Evolutionary conservation across 2,113 vertebrate species (phyloP).

Genomic region (Opisthocomus hoazin): DNA sequence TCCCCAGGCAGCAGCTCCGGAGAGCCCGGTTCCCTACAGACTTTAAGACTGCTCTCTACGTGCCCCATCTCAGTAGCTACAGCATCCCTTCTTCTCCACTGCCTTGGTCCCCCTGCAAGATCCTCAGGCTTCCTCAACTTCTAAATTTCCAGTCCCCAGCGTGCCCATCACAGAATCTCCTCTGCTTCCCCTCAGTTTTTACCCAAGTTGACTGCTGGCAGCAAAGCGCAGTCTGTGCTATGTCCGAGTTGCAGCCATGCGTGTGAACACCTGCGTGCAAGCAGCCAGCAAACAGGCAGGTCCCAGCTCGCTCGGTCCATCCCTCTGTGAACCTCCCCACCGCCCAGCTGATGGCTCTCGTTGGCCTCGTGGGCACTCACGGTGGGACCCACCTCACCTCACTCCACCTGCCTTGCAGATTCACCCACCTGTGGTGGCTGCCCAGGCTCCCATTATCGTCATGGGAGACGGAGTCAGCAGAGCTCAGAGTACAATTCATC

Average conservation of each 20-base stretch:
- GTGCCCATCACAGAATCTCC: background rate
- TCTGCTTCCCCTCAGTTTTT: background rate
- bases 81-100: background rate
- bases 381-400: background rate
- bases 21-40: background rate
- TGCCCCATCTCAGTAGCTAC: background rate
- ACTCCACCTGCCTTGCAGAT: background rate
- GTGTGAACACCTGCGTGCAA: fast-evolving
- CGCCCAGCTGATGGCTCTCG: background rate
- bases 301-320: fast-evolving
- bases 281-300: background rate
- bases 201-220: background rate
- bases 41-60: background rate
- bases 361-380: background rate
- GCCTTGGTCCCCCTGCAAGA: background rate
- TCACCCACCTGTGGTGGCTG: background rate
- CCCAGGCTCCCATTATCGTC: background rate
- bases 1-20: background rate
- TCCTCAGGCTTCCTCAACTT: background rate
- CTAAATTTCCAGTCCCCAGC: background rate
- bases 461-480: background rate
- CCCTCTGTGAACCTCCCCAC: fast-evolving
- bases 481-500: background rate
- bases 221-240: background rate
- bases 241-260: fast-evolving